Base-by-base conservation (phyloP, 2,113 vertebrate genomes). In the Nibea coibor region DNA sequence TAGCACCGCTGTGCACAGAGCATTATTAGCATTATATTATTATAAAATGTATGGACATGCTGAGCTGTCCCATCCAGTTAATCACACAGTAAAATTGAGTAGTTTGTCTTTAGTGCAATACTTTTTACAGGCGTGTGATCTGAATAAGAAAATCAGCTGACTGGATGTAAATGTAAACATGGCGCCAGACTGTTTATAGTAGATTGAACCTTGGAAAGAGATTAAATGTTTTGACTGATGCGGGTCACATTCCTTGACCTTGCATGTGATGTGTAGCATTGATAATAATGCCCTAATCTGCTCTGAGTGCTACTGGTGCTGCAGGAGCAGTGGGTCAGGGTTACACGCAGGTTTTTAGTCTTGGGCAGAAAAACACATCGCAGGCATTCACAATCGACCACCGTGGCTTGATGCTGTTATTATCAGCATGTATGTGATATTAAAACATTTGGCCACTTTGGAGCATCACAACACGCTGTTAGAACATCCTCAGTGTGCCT, bases 221-320 rank as follows among this genome's bases (percentile, higher is more conserved):
- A 86, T 82, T 81, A 12, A 1, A 54, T 81, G 59, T 74, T 81
- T 82, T 64, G n/a, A 20, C 53, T 64, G 24, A 82, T 61, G 56
- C 22, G 51, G 71, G 72, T 64, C 81, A 75, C 73, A 84, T 85
- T 88, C 62, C 69, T 83, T 80, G 62, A 85, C 83, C 74, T 75
- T 61, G 42, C 50, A 85, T 80, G 83, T 81, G 78, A 87, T 76
- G 58, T 78, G n/a, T 19, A 62, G 66, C 42, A 72, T 62, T 63
- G 56, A 81, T 70, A 48, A 43, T 28, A 80, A 35, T 11, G 22
- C n/a, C 19, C 5, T 79, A 78, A 85, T 82, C 77, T 59, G 65
- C 72, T 70, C 22, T 59, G 20, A 54, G 62, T 72, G 51, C 79
- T 73, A 26, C 70, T 75, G 50, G 31, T 50, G 59, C 45, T 72